Evolutionary conservation across 1,140 invertebrate species (phyloP).

Genomic region (Drosophila ironensis): DNA sequence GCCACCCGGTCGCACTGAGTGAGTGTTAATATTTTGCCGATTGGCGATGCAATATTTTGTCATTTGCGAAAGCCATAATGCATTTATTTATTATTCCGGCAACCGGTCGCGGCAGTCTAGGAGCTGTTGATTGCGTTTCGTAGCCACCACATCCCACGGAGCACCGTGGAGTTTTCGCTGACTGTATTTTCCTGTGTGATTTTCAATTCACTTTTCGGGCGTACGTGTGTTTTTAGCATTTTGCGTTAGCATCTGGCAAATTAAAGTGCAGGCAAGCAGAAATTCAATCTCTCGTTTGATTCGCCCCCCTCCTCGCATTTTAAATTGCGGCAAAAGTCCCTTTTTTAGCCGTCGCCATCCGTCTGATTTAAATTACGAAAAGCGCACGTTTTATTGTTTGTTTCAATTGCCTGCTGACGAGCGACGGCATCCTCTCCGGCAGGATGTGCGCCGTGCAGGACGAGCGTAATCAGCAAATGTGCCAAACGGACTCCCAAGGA

Average conservation of each 20-base stretch:
- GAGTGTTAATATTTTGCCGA: constrained; percentile 77
- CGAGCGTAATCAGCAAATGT: constrained; percentile 77
- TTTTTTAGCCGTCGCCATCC: constrained; percentile 36
- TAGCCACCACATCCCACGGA: background rate
- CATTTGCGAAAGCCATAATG: constrained; percentile 72
- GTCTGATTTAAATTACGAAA: constrained; percentile 74
- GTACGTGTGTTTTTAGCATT: constrained; percentile 72
- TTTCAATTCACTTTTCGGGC: constrained; percentile 62
- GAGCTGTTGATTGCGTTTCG: constrained; percentile 71
- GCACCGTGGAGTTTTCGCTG: background rate
- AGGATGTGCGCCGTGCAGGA: constrained; percentile 25
- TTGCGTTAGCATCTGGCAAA: constrained; percentile 67
- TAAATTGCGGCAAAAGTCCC: constrained; percentile 52
- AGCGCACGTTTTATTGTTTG: constrained; percentile 80
- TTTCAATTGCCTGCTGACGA: constrained; percentile 76
- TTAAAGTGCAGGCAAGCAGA: constrained; percentile 79
- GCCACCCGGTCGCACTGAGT: constrained; percentile 17
- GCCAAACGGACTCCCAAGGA: constrained; percentile 34
- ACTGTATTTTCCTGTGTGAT: constrained; percentile 41
- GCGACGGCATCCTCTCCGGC: no score
- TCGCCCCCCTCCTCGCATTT: constrained; percentile 22
- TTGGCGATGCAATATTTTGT: constrained; percentile 76
- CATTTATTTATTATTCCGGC: constrained; percentile 76
- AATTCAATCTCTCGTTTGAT: constrained; percentile 79
- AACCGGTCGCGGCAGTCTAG: constrained; percentile 35